Base-by-base conservation (phyloP, 1,140 invertebrate species). In the Rhopalosiphum maidis region DNA sequence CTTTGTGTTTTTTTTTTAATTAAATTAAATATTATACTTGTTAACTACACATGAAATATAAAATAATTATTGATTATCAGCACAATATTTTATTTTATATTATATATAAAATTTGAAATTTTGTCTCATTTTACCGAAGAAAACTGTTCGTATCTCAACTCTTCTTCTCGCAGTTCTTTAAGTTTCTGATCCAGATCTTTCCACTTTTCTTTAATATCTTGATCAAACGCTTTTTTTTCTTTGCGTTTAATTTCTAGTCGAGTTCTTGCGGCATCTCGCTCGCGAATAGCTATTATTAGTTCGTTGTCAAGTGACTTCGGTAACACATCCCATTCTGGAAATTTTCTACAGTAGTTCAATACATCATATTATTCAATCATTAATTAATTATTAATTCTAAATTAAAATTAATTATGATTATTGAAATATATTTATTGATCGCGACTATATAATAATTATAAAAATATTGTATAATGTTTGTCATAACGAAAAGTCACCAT, bases 161-260 rank as follows among this genome's bases (percentile, higher is more conserved):
- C 91, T 25, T 83, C 91, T 54, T 86, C 35, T 55, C 25, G 21
- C 1, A 93, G 30, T n/a, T 54, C 8, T 22, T 93, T 93, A 7
- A 85, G 22, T 55, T 93, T 93, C 6, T 85, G 35, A 9, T 86
- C 48, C 0, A 93, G 43, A 83, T 93, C 82, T 18, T 86, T 93
- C 91, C 91, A 93, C 22, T 93, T 83, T 54, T 55, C 35, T 22
- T 55, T 55, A 82, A 86, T 86, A 7, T 85, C 48, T 25, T 15
- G 54, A 23, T 93, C 91, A 86, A 93, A 93, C 6, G 6, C 18
- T n/a, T 86, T 85, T 86, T 93, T 93, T 54, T 93, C 91, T 41
- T 93, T 93, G 2, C 91, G 82, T 9, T 85, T 93, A 4, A 43
- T 93, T 93, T 93, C 25, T 25, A 93, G n/a, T 30, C 35, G 48